Percentiles rank a stretch among this genome's conserved stretches.
These are phyloP conservation scores for Orchestes rusci DNA, from an alignment of 2,888 invertebrate species.

Conservation along the genomic window DNA sequence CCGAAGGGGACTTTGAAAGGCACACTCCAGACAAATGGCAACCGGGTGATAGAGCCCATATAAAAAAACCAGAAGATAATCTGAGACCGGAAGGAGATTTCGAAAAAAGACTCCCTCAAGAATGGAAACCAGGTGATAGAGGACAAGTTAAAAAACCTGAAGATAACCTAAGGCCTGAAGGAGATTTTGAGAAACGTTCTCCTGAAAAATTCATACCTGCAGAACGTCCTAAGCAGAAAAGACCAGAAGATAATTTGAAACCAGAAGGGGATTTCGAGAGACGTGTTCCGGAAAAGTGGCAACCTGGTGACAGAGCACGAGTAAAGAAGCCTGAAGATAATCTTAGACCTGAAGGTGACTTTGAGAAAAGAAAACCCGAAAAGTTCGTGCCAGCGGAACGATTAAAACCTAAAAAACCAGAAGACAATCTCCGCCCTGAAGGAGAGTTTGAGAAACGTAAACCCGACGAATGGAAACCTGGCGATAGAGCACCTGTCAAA, in stretches of 20 bases:
- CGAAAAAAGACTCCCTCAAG: conserved; percentile 35
- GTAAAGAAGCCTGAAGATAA: conserved; percentile 44
- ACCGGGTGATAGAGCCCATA: conserved; percentile 43
- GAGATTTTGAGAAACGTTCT: conserved; percentile 44
- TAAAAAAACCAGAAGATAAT: conserved; percentile 44
- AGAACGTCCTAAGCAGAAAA: conserved; percentile 47
- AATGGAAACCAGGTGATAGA: conserved; percentile 43
- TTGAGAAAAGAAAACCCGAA: conserved; percentile 42
- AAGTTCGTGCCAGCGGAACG: conserved; percentile 42
- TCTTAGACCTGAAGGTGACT: conserved; percentile 41
- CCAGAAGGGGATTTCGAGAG: conserved; percentile 56
- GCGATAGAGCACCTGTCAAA: conserved; percentile 46
- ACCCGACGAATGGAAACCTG: conserved; percentile 46
- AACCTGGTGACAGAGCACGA: conserved; percentile 37
- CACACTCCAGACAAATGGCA: conserved; percentile 17
- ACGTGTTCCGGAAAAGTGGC: conserved; percentile 44
- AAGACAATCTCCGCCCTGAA: conserved; percentile 44
- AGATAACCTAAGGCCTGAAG: conserved; percentile 47
- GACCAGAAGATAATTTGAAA: conserved; percentile 55
- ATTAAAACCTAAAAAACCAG: conserved; percentile 40
- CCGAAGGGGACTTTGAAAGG: conserved; percentile 47
- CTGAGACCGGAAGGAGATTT: conserved; percentile 42
- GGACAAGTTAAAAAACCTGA: conserved; percentile 41
- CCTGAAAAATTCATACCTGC: conserved; percentile 46
- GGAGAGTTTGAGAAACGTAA: conserved; percentile 45